Conservation (phyloP, 2,113 vertebrate genomes). For the Thunnus thynnus region DNA sequence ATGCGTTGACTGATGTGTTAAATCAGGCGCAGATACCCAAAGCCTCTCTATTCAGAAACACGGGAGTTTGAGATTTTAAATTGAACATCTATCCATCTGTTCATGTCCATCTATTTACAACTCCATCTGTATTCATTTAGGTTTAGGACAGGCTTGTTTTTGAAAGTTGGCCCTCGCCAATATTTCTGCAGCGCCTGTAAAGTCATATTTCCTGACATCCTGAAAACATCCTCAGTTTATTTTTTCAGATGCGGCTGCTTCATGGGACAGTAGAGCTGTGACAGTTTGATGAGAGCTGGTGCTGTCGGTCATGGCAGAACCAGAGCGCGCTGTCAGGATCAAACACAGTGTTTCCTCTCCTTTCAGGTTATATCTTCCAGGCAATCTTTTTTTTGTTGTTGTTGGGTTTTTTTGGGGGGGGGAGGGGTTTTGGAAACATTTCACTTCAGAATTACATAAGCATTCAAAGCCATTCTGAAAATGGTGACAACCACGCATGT, state of each 20-base stretch:
- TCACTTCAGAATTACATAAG: constrained; percentile 7
- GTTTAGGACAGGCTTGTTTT: neutral
- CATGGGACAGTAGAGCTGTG: constrained; percentile 45
- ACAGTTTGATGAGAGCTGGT: constrained; percentile 39
- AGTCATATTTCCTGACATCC: constrained; percentile 28
- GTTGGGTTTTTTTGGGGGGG: no score
- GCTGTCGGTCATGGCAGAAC: constrained; percentile 40
- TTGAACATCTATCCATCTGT: constrained; percentile 16
- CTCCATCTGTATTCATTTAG: constrained; percentile 5
- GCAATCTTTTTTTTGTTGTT: neutral
- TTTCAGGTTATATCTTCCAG: neutral
- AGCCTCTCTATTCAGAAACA: constrained; percentile 2
- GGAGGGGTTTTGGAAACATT: neutral
- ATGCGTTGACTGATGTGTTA: constrained; percentile 32
- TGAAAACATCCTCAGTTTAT: constrained; percentile 41
- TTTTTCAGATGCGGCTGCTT: constrained; percentile 35
- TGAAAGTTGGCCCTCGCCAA: constrained; percentile 9
- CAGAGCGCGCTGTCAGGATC: constrained; percentile 28
- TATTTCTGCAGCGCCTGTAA: constrained; percentile 1
- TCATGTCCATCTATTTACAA: constrained; percentile 32
- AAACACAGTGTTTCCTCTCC: constrained; percentile 32
- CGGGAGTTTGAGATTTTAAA: constrained; percentile 3
- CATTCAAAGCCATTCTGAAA: neutral
- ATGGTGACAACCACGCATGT: neutral
- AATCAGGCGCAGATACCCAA: constrained; percentile 22